Conservation (phyloP, 2,888 invertebrate genomes). For the Orthosia cruda region DNA sequence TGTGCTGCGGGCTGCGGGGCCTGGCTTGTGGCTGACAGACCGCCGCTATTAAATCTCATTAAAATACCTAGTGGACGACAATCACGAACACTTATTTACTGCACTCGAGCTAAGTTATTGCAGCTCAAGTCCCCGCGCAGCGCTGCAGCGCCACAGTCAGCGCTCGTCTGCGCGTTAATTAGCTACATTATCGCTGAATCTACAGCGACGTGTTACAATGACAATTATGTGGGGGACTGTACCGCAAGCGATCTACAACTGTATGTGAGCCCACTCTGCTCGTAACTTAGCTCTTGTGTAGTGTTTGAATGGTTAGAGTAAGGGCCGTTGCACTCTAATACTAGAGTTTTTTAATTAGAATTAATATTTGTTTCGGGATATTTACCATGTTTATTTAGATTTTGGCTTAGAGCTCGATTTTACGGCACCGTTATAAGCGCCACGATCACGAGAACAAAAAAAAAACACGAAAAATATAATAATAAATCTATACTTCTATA, state of each 20-base stretch:
- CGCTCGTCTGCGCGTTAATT: constrained; percentile 84
- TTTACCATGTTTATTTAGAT: too few species aligned
- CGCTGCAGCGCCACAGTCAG: constrained; percentile 82
- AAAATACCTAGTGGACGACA: constrained; percentile 85
- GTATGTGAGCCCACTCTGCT: constrained; percentile 33
- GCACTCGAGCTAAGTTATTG: constrained; percentile 81
- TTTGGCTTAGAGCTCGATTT: too few species aligned
- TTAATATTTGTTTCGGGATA: too few species aligned
- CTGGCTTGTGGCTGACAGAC: constrained; percentile 66
- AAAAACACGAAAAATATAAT: too few species aligned
- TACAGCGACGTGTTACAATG: constrained; percentile 75
- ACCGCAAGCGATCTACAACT: constrained; percentile 62
- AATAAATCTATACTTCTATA: too few species aligned
- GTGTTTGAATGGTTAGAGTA: constrained; percentile 38
- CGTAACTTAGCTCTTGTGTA: constrained; percentile 27
- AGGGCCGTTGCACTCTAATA: constrained; percentile 9
- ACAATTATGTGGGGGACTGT: constrained; percentile 71
- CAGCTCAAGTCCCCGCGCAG: constrained; percentile 80
- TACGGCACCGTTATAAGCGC: too few species aligned
- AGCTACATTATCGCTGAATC: constrained; percentile 85
- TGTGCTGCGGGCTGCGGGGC: constrained; percentile 69
- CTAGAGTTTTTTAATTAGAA: too few species aligned
- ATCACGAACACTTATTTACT: constrained; percentile 87
- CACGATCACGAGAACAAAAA: too few species aligned
- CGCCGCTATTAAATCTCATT: constrained; percentile 87